Base-by-base conservation (phyloP, 2,888 invertebrate species). In the Ctena decussata region DNA sequence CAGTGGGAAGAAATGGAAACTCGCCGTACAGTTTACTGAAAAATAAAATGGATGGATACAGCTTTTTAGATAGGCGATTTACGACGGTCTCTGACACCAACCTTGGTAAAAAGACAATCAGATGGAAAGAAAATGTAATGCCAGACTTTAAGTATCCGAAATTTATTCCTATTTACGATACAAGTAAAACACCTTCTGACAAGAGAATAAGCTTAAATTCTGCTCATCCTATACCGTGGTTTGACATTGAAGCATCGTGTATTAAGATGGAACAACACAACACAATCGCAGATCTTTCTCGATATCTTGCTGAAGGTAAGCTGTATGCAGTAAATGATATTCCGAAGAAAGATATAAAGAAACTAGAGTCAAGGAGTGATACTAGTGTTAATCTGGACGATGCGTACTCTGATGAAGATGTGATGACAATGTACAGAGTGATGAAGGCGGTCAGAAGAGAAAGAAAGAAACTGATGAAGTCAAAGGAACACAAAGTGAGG, bases 231-330 rank as follows among this genome's bases (percentile, higher is more conserved):
- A 21, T 65, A 6, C 65, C 65, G 8, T 65, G 65, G 65, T 65
- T 65, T 65, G 65, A 65, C 35, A 65, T 65, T 65, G 65, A 65
- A 30, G 65, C 65, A 32, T 65, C 65, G 3, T 65, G 65, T 65
- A 12, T 65, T 1, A 32, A 65, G 65, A 65, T 65, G 65, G 18
- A 65, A 35, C 35, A 65, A 32, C 32, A 35, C 35, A 35, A 35
- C 35, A 65, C 32, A 18, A 24, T 65, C 2, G 65, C 65, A 35
- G 65, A 65, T 35, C 65, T 65, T 0, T 65, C 65, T 35, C 8
- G 35, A 21, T 65, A 65, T 65, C 65, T 65, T 8, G 18, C 65
- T 18, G 65, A 65, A 35, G 65, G 65, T 12, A 65, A 65, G 35
- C 65, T 65, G 35, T 65, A 65, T 35, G 18, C 65, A 21, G 21